phyloP scores from a whole-genome alignment of 1,140 invertebrate genomes.

The Bombus confusus region DNA sequence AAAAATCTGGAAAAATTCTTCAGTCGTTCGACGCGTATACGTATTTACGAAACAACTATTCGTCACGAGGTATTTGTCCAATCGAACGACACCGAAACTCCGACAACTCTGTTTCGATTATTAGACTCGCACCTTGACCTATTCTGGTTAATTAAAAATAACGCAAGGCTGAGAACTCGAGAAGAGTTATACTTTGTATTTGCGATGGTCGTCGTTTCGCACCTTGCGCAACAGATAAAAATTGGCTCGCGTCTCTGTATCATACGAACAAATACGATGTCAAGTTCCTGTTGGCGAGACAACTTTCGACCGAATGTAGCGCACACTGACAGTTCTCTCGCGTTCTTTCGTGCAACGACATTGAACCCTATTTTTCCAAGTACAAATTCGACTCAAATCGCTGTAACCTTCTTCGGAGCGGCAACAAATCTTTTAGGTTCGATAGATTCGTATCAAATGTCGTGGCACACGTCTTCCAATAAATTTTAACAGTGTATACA shows the following conservation, averaged over 20 bases:
- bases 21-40: rapidly evolving
- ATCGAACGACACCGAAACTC: background rate
- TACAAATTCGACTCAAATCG: background rate
- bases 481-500: background rate
- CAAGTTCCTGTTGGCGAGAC: background rate
- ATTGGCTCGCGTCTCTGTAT: background rate
- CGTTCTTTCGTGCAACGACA: background rate
- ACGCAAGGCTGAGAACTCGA: conserved; percentile 18
- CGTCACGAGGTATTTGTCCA: background rate
- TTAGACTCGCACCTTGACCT: conserved; percentile 29
- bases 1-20: background rate
- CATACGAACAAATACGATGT: background rate
- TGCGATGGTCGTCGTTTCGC: background rate
- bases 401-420: background rate
- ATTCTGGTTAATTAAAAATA: conserved; percentile 37
- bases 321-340: background rate
- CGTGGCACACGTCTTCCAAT: background rate
- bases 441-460: background rate
- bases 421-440: background rate
- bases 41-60: background rate
- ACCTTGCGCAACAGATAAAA: conserved; percentile 21
- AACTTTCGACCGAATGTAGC: too few relatives aligned
- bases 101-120: background rate
- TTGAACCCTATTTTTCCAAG: background rate
- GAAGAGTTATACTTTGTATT: background rate